Conservation (phyloP, 2,797 vertebrate species). For the Acanthornis magna region DNA sequence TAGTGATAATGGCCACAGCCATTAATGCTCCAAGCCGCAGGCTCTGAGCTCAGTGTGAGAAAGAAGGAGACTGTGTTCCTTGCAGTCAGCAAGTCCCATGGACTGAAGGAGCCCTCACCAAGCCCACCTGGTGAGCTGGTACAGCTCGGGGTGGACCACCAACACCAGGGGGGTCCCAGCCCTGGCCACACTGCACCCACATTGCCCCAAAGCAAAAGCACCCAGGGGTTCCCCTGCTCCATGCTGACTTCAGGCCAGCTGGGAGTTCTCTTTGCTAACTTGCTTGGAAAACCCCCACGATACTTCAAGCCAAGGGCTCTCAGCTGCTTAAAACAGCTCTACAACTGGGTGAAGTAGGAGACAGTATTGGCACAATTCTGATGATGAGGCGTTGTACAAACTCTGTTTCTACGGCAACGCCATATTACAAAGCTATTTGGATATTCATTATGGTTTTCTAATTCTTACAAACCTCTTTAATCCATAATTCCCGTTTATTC, state of each 20-base stretch:
- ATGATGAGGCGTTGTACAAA: background rate
- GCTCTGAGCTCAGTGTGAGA: accelerated
- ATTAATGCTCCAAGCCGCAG: background rate
- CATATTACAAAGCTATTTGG: background rate
- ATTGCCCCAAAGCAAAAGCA: accelerated
- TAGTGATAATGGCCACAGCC: background rate
- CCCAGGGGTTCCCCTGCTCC: background rate
- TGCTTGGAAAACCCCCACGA: background rate
- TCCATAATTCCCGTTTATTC: background rate
- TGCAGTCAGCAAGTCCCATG: background rate
- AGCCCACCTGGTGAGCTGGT: accelerated
- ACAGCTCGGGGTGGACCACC: background rate
- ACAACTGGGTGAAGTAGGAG: background rate
- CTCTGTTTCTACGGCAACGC: slow-evolving; percentile 26
- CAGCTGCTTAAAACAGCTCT: slow-evolving; percentile 12
- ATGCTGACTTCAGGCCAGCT: background rate
- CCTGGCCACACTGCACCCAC: accelerated
- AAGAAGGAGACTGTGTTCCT: background rate
- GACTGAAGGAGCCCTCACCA: background rate
- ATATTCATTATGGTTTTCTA: background rate
- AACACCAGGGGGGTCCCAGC: background rate
- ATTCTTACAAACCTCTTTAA: background rate
- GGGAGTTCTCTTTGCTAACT: background rate
- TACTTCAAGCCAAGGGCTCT: background rate
- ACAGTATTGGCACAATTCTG: background rate